Evolutionary conservation across 2,797 vertebrate genomes (phyloP).

Genomic region (Hapalemur alaotrensis): DNA sequence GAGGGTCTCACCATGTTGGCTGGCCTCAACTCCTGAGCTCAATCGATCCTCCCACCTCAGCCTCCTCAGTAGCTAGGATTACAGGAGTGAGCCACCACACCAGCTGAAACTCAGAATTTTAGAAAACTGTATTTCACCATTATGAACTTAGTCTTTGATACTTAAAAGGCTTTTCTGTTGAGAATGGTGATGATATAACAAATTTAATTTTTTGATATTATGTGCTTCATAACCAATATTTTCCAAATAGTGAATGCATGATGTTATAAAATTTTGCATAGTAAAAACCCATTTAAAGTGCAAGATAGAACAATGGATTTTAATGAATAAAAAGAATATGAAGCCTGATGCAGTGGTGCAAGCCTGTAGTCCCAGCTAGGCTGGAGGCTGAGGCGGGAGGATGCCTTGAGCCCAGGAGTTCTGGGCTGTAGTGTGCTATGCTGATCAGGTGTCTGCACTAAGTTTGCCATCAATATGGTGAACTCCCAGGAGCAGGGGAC

Average conservation of each 20-base stretch:
- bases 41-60: no score
- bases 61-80: no score
- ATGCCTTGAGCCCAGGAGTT: no score
- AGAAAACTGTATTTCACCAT: neutral
- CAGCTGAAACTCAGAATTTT: neutral
- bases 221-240: neutral
- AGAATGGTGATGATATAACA: neutral
- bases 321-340: neutral
- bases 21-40: no score
- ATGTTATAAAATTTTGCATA: neutral
- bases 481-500: no score
- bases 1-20: no score
- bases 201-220: neutral
- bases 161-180: neutral
- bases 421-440: no score
- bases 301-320: neutral
- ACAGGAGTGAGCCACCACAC: no score
- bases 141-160: neutral
- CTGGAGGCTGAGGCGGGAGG: no score
- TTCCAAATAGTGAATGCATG: neutral
- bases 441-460: no score
- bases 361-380: neutral
- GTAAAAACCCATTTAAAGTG: neutral
- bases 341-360: accelerated
- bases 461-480: no score